Conservation (phyloP, 2,888 invertebrate genomes). For the Volucella inflata region DNA sequence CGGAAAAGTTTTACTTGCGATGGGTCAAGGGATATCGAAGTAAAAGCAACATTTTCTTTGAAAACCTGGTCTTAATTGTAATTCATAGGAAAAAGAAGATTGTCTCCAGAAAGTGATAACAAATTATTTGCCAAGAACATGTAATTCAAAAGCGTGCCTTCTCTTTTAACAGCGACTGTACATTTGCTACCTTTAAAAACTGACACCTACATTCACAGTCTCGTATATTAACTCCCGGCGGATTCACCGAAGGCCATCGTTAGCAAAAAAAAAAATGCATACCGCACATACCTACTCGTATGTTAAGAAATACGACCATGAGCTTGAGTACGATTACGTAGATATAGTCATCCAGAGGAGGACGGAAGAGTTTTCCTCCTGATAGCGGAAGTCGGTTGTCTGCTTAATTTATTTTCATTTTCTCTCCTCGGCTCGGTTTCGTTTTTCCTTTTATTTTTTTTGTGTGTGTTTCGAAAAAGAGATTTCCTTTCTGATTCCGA, state of each 20-base stretch:
- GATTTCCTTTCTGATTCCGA: slow-evolving; percentile 39
- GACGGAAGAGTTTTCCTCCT: slow-evolving; percentile 54
- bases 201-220: slow-evolving; percentile 6
- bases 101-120: no score
- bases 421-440: slow-evolving; percentile 44
- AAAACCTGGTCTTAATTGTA: no score
- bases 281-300: slow-evolving; percentile 29
- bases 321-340: no score
- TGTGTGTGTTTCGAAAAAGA: not conserved
- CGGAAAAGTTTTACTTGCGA: no score
- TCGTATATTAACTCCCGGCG: slow-evolving; percentile 19
- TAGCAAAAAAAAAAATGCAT: slow-evolving; percentile 58
- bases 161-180: slow-evolving; percentile 18
- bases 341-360: no score
- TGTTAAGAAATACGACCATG: not conserved
- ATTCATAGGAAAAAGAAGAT: no score
- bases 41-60: no score
- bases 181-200: not conserved
- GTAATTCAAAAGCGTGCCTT: not conserved
- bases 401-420: slow-evolving; percentile 70
- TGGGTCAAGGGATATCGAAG: no score
- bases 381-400: slow-evolving; percentile 66
- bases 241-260: slow-evolving; percentile 47
- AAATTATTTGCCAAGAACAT: not conserved
- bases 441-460: not conserved